Base-by-base conservation (phyloP, 2,888 invertebrate species). In the Melangyna quadrimaculata region DNA sequence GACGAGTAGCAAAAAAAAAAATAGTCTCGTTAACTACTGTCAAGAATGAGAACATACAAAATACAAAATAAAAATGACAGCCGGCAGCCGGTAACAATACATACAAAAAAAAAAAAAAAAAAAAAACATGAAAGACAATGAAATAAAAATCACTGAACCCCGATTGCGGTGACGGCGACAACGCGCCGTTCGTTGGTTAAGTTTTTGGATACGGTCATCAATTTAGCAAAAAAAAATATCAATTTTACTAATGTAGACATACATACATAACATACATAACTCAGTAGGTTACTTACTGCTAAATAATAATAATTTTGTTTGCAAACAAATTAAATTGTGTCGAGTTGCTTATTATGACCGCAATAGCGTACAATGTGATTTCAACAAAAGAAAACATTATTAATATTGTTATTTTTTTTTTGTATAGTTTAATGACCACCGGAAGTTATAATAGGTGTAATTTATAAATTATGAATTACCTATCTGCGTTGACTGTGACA, bases 391-490 rank as follows among this genome's bases (percentile, higher is more conserved):
- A 65, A 65, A 45, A 57, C 32, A 35, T 17, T 57, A 35, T 29
- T 27, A 32, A 27, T 61, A 37, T n/a, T n/a, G n/a, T n/a, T n/a
- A 7, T 19, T 45, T 65, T 65, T 35, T 22, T 32, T 32, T 57
- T 55, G 35, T 59, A 69, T 22, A 32, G 55, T 71, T 63, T 63
- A 71, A 78, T 78, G 78, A 55, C 78, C 55, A 45, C 71, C 78
- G 78, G 78, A 78, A 71, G 63, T 78, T 10, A 17, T 71, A 71
- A 78, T 63, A 55, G 61, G 61, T 53, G 70, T 69, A 70, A 78
- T 78, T 78, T 57, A 71, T 70, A 70, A 77, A 70, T 70, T 70
- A 61, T 40, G 14, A 10, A 24, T 24, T 37, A 37, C 51, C 48
- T 59, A 59, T 51, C n/a, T 8, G 17, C 3, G 45, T 29, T 40